Evolutionary conservation across 1,140 invertebrate species (phyloP).

Genomic region (Megalonaias nervosa): DNA sequence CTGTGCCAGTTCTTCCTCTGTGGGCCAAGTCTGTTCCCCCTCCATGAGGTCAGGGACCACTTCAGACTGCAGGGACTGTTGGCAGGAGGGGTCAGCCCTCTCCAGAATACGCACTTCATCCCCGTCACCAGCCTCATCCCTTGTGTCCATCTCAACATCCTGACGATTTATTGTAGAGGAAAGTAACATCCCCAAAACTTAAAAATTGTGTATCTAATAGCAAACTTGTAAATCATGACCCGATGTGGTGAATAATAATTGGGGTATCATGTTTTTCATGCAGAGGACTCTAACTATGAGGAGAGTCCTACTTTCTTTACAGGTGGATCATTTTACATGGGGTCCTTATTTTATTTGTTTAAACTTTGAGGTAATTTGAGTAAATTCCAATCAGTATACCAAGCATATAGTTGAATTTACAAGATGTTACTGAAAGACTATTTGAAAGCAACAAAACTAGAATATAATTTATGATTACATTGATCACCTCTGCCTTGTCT

Average conservation of each 20-base stretch:
- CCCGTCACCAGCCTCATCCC: constrained; percentile 44
- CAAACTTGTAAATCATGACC: background rate
- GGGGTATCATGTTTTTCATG: background rate
- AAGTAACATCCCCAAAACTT: background rate
- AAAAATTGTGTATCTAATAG: background rate
- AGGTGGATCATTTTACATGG: too few relatives aligned
- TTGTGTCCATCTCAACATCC: constrained; percentile 65
- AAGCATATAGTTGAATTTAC: too few relatives aligned
- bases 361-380: too few relatives aligned
- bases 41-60: constrained; percentile 92
- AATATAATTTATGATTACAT: too few relatives aligned
- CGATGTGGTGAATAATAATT: background rate
- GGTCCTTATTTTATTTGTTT: too few relatives aligned
- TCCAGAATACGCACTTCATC: constrained; percentile 74
- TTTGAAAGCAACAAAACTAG: too few relatives aligned
- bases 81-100: constrained; percentile 77
- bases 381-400: too few relatives aligned
- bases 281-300: background rate
- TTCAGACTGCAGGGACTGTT: constrained; percentile 85
- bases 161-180: constrained; percentile 19
- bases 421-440: too few relatives aligned
- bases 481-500: too few relatives aligned
- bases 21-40: constrained; percentile 97
- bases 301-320: too few relatives aligned
- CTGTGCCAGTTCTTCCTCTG: constrained; percentile 88